Base-by-base conservation (phyloP, 2,113 vertebrate genomes). In the Monarcha castaneiventris region DNA sequence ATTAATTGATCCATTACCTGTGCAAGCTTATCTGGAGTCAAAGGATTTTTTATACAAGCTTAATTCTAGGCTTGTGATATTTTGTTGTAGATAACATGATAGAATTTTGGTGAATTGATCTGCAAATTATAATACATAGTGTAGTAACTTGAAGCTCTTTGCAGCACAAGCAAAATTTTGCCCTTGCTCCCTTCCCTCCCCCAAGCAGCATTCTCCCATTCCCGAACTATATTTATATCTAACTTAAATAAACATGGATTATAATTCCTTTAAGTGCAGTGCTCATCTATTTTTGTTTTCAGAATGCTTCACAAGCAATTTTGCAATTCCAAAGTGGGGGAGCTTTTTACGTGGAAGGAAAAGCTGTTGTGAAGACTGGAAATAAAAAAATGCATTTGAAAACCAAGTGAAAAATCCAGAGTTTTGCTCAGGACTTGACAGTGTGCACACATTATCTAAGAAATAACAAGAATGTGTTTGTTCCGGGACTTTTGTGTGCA, bases 221-320 rank as follows among this genome's bases (percentile, higher is more conserved):
- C 88, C 68, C 2, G 26, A 82, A 35, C 69, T 95, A 48, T 93
- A 94, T 96, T 94, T 92, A 78, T 87, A 71, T 85, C 67, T 74
- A 80, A 90, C 79, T 81, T 93, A 91, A 92, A 93, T 91, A 96
- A 97, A 92, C 84, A 63, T 16, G 58, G 71, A 87, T 90, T 90
- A 61, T 90, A 43, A 90, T 93, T 87, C 93, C 78, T 89, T 73
- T 66, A 89, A 89, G 67, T 84, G 63, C 51, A 33, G 62, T 51
- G 63, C 44, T 89, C 63, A 39, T 97, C 93, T 94, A 48, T 90
- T 94, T 92, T 88, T 86, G 80, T 92, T 92, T 92, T 89, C 72
- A 81, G 52, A 92, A 52, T 46, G 64, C 51, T 94, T 93, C 80
- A 48, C 61, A 48, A 91, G 80, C 63, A 43, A 8, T 88, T 94